Base-by-base conservation (phyloP, 2,113 vertebrate species). In the Zosterops pallidus region DNA sequence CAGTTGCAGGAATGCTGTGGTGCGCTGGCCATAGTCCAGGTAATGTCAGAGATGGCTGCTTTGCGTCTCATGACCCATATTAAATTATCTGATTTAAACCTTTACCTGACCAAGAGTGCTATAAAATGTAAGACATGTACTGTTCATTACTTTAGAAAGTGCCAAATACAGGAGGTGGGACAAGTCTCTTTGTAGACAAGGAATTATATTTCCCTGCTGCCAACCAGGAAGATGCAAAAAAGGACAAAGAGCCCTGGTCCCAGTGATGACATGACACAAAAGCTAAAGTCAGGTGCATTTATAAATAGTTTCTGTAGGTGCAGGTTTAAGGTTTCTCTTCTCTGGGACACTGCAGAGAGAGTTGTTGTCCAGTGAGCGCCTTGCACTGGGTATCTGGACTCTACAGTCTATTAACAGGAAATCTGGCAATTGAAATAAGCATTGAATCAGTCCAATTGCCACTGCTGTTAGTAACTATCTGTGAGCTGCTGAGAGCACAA, bases 11-110 rank as follows among this genome's bases (percentile, higher is more conserved):
- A 92, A 91, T 86, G 95, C 90, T 92, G 76, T 13, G 14, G 47
- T 74, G 7, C 76, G 5, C 77, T 97, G 97, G 96, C 96, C 1
- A 3, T 49, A 64, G 64, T 81, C 96, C 97, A 97, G 92, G 33
- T 67, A 78, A 83, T 95, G 95, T 74, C 78, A 94, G 92, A 86
- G 67, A 84, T 7, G 77, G 83, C 84, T 83, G 78, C 60, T 83
- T 91, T 94, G 67, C 95, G 83, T 93, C 96, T 97, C 94, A 75
- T 57, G 81, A 90, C 70, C 95, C 86, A 5, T 92, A 96, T 96
- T 88, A 97, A 94, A 81, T 90, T 90, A 47, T 89, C 90, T 96
- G 90, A 96, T 97, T 97, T 95, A 96, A 97, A 92, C 93, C 50
- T 96, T 89, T 91, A 86, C 85, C 90, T 96, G 90, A 94, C 76